Conservation (phyloP, 2,797 vertebrate genomes). For the Neosilurus hyrtlii region DNA sequence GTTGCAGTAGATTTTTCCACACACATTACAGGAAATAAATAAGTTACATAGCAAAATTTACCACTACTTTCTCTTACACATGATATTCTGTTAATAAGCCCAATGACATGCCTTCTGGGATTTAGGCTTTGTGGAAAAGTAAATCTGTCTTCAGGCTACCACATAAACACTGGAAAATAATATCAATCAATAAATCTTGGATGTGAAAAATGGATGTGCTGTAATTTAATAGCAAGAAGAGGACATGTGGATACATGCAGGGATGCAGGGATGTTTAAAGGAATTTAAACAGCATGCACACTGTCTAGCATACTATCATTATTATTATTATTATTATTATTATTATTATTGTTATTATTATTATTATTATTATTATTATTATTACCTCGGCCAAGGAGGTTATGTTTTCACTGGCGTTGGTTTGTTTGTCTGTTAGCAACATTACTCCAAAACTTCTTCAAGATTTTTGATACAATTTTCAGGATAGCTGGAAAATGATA, state of each 20-base stretch:
- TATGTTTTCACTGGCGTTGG: no score
- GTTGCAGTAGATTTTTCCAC: no score
- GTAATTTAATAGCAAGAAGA: background rate
- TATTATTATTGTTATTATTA: no score
- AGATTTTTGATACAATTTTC: no score
- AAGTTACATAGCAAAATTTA: background rate
- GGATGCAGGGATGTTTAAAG: no score
- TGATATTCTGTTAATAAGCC: background rate
- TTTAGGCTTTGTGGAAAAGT: background rate
- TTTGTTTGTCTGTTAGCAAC: no score
- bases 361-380: no score
- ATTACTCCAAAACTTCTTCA: no score
- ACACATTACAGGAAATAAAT: background rate
- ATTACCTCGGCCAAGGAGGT: no score
- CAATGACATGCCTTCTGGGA: background rate
- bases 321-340: background rate
- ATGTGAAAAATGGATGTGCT: background rate
- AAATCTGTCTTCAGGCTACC: background rate
- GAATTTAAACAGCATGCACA: background rate
- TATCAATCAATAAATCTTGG: background rate
- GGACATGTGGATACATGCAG: background rate
- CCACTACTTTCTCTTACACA: background rate
- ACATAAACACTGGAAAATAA: background rate
- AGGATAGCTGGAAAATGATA: no score
- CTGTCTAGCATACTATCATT: background rate